A percentile compares a stretch with the other conserved stretches of the same genome.
Conservation (phyloP, 1,140 invertebrate genomes). For the Drosophila dunni region DNA sequence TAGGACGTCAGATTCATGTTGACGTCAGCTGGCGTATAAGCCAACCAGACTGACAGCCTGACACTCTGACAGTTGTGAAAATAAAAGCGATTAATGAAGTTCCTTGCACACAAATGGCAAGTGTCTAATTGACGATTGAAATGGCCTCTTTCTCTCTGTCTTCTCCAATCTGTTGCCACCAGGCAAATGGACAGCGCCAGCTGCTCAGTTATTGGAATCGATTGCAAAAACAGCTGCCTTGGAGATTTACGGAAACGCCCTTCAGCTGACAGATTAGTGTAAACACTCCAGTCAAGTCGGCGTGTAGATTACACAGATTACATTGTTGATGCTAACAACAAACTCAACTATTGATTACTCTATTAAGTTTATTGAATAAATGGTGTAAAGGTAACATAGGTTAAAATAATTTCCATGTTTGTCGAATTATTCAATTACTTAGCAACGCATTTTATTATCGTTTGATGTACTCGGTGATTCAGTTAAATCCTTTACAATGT, state of each 20-base stretch:
- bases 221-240: slow-evolving; percentile 52
- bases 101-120: slow-evolving; percentile 59
- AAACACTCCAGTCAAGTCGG: slow-evolving; percentile 23
- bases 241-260: slow-evolving; percentile 31
- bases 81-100: slow-evolving; percentile 73
- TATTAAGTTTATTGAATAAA: neutral
- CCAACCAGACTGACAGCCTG: slow-evolving; percentile 50
- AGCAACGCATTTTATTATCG: neutral
- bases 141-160: slow-evolving; percentile 15
- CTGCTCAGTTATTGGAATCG: slow-evolving; percentile 35
- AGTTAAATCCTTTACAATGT: too few relatives aligned
- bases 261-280: slow-evolving; percentile 41
- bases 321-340: neutral
- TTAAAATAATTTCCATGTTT: neutral
- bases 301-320: slow-evolving; percentile 3
- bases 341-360: neutral
- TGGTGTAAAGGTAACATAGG: too few relatives aligned
- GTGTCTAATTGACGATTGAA: slow-evolving; percentile 67
- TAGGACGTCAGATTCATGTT: slow-evolving; percentile 50
- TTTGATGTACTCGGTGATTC: too few relatives aligned
- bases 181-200: neutral
- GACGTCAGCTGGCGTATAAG: slow-evolving; percentile 60
- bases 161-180: slow-evolving; percentile 3
- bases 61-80: slow-evolving; percentile 42
- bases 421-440: neutral